These are phyloP conservation scores for Disparrhopalites patrizii DNA, from an alignment of 2,888 invertebrate genomes.

Conservation along the genomic window DNA sequence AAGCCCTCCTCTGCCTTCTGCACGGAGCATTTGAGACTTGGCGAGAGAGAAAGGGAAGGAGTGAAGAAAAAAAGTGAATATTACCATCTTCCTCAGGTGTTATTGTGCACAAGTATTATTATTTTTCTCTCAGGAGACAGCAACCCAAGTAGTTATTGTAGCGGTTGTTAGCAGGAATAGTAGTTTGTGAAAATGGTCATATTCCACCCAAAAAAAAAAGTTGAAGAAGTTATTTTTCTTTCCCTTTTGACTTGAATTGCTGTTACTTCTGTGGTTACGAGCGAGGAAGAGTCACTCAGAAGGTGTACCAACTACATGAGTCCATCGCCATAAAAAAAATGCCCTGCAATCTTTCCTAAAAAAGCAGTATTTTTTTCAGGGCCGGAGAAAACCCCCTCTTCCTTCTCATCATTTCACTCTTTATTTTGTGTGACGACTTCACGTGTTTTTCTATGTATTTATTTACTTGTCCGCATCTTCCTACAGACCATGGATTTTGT, in stretches of 20 bases:
- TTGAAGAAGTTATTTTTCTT: conserved; percentile 26
- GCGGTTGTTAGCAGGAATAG: not conserved
- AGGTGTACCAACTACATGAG: conserved; percentile 29
- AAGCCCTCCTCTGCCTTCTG: too few relatives aligned
- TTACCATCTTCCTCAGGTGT: too few relatives aligned
- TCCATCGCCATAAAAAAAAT: conserved; percentile 32
- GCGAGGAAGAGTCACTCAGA: conserved; percentile 17
- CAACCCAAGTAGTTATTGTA: not conserved
- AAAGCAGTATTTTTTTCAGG: not conserved
- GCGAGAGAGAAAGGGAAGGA: too few relatives aligned
- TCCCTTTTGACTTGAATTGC: conserved; percentile 26
- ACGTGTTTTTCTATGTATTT: conserved; percentile 26
- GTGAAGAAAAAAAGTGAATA: too few relatives aligned
- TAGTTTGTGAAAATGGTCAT: conserved; percentile 29
- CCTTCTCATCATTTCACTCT: not conserved
- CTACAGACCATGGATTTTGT: too few relatives aligned
- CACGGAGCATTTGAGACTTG: too few relatives aligned
- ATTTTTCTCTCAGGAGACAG: conserved; percentile 9
- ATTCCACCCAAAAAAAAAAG: too few relatives aligned
- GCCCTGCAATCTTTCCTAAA: conserved; percentile 26
- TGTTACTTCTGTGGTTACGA: conserved; percentile 26
- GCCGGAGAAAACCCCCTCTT: too few relatives aligned
- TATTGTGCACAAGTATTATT: conserved; percentile 7
- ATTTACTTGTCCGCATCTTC: too few relatives aligned
- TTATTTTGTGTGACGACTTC: too few relatives aligned